Conservation (phyloP, 2,888 invertebrate species). For the Punctoribates punctum region DNA sequence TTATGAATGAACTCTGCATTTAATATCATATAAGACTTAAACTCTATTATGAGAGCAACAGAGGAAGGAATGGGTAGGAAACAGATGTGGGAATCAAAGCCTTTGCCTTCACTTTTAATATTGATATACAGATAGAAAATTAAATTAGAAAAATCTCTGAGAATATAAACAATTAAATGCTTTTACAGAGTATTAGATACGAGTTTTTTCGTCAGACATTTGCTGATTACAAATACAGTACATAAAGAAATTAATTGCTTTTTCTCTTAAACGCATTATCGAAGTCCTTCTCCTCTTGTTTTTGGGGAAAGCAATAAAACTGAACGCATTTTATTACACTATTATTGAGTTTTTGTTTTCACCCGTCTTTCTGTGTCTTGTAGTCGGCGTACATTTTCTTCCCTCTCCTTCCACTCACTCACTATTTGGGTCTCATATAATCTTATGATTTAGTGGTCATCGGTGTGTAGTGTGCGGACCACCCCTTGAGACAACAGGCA, state of each 20-base stretch:
- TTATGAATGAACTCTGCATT: slow-evolving; percentile 14
- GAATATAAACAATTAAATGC: neutral
- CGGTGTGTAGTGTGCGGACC: slow-evolving; percentile 26
- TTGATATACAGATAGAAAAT: neutral
- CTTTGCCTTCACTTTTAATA: neutral
- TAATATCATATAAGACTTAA: neutral
- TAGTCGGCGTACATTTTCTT: neutral
- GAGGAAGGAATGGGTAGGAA: neutral
- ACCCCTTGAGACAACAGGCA: slow-evolving; percentile 4
- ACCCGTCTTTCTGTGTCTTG: neutral
- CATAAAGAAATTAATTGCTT: slow-evolving; percentile 22
- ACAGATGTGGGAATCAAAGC: slow-evolving; percentile 21
- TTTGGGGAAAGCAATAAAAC: slow-evolving; percentile 15
- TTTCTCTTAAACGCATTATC: slow-evolving; percentile 14
- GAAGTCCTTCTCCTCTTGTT: neutral
- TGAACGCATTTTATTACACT: slow-evolving; percentile 29
- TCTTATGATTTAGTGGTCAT: slow-evolving; percentile 32
- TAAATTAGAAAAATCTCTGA: slow-evolving; percentile 31
- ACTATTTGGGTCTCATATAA: neutral
- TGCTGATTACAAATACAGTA: neutral
- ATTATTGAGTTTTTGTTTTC: slow-evolving; percentile 28
- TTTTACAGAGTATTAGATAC: neutral
- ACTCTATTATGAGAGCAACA: neutral
- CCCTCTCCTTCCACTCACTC: neutral
- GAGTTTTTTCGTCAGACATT: neutral